Base-by-base conservation (phyloP, 2,888 invertebrate genomes). In the Lasioglossum calceatum region DNA sequence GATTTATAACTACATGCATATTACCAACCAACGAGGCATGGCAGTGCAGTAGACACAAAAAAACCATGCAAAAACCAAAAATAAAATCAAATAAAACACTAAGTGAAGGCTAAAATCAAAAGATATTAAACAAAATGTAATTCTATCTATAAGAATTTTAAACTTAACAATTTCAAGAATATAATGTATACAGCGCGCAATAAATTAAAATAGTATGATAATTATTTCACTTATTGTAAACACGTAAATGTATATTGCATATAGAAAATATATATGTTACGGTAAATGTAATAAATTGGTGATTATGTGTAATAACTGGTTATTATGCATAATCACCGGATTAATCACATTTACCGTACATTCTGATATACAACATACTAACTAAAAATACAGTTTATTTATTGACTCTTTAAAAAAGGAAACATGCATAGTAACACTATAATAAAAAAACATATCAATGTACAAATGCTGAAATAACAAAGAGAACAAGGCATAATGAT, bases 1-100 rank as follows among this genome's bases (percentile, higher is more conserved):
- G 98, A 95, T 98, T 98, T 96, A 98, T 98, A 94, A 98, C 98
- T 98, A 96, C 95, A 94, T 94, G 95, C 93, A 93, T 94, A 86
- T 92, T 92, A 92, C 93, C 92, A 93, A 93, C 93, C 93, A 94
- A 94, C 91, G 92, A 91, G 90, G 91, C 90, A 93, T 91, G 93
- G 94, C 89, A 93, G 94, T 94, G 94, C 94, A 93, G 94, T 92
- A 91, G 93, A 92, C 93, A 94, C 92, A 94, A 95, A 89, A 94
- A 95, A 94, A 95, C 92, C 95, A 95, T 94, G 95, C 95, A 95
- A 94, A 94, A 94, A 95, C 93, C 92, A 93, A 93, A 94, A 92
- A 93, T 89, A 92, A 92, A 91, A 91, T 91, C 89, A 91, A 93
- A 91, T 92, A 92, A 93, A 88, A 92, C 78, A 87, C 61, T 82